Conservation (phyloP, 2,888 invertebrate genomes). For the Ectobius pallidus region DNA sequence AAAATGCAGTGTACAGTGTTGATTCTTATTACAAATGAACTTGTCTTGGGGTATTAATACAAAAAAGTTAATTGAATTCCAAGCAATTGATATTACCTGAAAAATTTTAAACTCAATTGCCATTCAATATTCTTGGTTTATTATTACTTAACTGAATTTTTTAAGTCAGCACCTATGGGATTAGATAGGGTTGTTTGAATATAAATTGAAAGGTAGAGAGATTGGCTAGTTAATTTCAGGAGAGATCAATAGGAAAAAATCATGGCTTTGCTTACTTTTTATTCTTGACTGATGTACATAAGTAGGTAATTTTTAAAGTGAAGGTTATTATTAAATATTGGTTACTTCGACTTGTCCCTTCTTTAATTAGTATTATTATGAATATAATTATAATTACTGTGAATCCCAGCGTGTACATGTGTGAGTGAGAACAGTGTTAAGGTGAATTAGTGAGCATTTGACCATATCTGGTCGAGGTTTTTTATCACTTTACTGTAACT, state of each 20-base stretch:
- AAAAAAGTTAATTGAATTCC: too few species aligned
- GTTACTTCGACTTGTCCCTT: conserved; percentile 47
- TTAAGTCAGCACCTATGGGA: conserved; percentile 37
- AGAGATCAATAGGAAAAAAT: conserved; percentile 35
- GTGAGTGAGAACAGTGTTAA: conserved; percentile 31
- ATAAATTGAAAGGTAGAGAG: conserved; percentile 11
- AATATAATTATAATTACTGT: conserved; percentile 15
- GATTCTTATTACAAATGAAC: too few species aligned
- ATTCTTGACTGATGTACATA: conserved; percentile 46
- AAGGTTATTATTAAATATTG: conserved; percentile 45
- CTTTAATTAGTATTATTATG: conserved; percentile 37
- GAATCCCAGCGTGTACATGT: conserved; percentile 39
- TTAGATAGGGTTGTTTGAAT: conserved; percentile 29
- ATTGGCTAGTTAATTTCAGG: conserved; percentile 31
- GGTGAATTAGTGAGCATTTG: conserved; percentile 17
- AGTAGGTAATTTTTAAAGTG: conserved; percentile 42
- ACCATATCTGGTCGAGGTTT: conserved; percentile 14
- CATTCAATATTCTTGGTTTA: too few species aligned
- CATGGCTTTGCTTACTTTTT: conserved; percentile 41
- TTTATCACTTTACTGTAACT: conserved; percentile 19
- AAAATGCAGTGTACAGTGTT: background rate
- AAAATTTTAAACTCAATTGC: too few species aligned
- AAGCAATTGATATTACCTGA: too few species aligned
- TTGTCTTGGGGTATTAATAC: too few species aligned
- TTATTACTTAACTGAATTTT: too few species aligned